phyloP scores from a whole-genome alignment of 2,113 vertebrate genomes.

The Datnioides undecimradiatus region DNA sequence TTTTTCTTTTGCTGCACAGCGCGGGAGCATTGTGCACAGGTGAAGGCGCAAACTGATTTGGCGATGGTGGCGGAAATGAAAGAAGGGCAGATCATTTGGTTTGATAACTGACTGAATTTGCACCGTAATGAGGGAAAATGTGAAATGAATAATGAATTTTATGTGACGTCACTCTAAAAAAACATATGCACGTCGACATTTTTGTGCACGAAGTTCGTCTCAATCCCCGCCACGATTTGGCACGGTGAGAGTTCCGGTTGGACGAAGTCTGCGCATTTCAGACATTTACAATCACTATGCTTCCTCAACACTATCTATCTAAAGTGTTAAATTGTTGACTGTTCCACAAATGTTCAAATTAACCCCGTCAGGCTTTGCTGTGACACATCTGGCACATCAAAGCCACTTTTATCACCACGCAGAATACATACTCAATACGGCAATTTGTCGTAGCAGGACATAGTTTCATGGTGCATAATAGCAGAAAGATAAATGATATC shows the following conservation, averaged over 20 bases:
- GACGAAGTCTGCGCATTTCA: not conserved
- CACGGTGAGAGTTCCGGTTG: not conserved
- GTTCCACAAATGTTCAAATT: constrained; percentile 17
- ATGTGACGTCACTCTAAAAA: not conserved
- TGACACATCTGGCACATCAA: constrained; percentile 29
- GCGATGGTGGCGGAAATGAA: not conserved
- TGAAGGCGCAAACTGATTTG: not conserved
- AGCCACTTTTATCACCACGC: constrained; percentile 4
- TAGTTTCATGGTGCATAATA: constrained; percentile 7
- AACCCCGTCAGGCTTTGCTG: constrained; percentile 1
- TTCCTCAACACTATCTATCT: not conserved
- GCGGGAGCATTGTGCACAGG: not conserved
- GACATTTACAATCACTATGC: not conserved
- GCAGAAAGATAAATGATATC: constrained; percentile 8
- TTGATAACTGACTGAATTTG: not conserved
- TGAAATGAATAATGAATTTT: not conserved
- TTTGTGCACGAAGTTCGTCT: not conserved
- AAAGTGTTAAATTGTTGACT: constrained; percentile 19
- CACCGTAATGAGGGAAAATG: not conserved
- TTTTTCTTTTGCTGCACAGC: too few relatives aligned
- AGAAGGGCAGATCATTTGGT: not conserved
- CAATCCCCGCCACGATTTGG: not conserved
- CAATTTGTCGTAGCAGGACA: constrained; percentile 23
- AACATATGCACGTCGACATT: too few relatives aligned
- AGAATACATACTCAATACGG: constrained; percentile 22